Conservation (phyloP, 2,888 invertebrate species). For the Hybos culiciformis region DNA sequence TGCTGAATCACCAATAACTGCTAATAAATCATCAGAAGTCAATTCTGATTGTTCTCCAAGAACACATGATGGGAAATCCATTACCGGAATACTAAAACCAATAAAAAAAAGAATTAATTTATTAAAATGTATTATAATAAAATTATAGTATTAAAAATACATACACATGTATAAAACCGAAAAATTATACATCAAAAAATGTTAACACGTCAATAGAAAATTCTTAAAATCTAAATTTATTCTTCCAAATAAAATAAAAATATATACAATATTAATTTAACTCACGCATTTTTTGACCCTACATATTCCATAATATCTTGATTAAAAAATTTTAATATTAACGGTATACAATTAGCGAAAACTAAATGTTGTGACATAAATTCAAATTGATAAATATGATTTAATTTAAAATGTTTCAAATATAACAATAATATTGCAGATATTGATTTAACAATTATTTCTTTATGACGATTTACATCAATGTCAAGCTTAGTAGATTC, state of each 20-base stretch:
- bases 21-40: conserved; percentile 78
- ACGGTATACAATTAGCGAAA: conserved; percentile 96
- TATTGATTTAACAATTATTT: conserved; percentile 94
- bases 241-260: not conserved
- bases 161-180: not conserved
- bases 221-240: no score
- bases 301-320: conserved; percentile 94
- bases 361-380: conserved; percentile 98
- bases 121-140: conserved; percentile 1
- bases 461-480: conserved; percentile 96
- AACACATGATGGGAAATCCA: conserved; percentile 93
- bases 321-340: conserved; percentile 96
- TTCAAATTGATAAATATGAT: conserved; percentile 98
- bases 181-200: not conserved
- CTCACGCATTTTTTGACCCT: conserved; percentile 76
- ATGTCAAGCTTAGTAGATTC: conserved; percentile 92
- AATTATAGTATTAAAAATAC: not conserved
- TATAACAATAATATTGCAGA: conserved; percentile 80
- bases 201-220: no score
- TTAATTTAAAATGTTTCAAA: conserved; percentile 91
- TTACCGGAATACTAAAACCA: conserved; percentile 59
- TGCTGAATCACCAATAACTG: conserved; percentile 71
- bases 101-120: not conserved
- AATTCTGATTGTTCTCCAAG: conserved; percentile 90
- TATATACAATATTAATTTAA: conserved; percentile 13